Evolutionary conservation across 2,113 vertebrate genomes (phyloP), one percentile per base, ranked within the genome.

Genomic region (Buteo buteo): DNA sequence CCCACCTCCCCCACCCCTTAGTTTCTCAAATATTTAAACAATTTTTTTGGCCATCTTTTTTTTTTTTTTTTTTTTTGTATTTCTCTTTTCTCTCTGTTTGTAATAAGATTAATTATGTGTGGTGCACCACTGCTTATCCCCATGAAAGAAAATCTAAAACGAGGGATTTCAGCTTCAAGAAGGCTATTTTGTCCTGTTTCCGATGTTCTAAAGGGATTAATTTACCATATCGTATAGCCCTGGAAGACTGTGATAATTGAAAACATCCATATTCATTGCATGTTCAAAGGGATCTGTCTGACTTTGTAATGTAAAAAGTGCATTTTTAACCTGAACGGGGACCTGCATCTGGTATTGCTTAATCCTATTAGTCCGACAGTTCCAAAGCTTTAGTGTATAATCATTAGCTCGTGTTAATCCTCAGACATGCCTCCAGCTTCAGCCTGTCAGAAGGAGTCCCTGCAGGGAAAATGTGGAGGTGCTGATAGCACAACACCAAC

Each of bases 211-310:
- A 99, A 98, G 98, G 98, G 98, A 99, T 99, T 99, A 99, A 99
- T 99, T 99, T 98, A 98, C 98, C 98, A 98, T 98, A 98, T 98
- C 98, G 96, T 98, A 98, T 98, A 98, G 98, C 98, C 98, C 98
- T 99, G 98, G 98, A 98, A 99, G 98, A 98, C 98, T 99, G 98
- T 98, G 98, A 99, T 99, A 99, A 99, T 99, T 99, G 98, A 98
- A 99, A 99, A 98, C 98, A 99, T 99, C 98, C 98, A 99, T 99
- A 99, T 99, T 99, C 98, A 99, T 99, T 99, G 98, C 98, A 98
- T 99, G 98, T 99, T 99, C 98, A 99, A 99, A 99, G 98, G 98
- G 98, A 98, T 98, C 98, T 98, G 98, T 98, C 98, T 99, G 98
- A 99, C 98, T 99, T 99, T 99, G 98, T 99, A 98, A 99, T 99